Conservation (phyloP, 1,140 invertebrate species). For the Plectrocnemia conspersa region DNA sequence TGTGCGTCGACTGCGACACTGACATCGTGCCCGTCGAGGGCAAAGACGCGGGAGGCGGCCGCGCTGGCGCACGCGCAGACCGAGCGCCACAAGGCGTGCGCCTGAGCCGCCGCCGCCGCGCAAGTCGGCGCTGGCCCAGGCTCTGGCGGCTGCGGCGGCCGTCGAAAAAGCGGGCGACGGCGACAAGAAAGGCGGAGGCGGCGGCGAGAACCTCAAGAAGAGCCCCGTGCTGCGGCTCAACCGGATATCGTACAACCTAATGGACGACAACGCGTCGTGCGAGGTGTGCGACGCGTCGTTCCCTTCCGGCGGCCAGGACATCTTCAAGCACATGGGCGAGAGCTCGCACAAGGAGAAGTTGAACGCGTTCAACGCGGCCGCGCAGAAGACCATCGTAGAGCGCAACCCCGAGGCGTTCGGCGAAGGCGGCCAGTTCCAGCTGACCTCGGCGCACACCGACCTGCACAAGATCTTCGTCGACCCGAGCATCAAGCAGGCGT, state of each 20-base stretch:
- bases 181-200: conserved; percentile 7
- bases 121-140: conserved; percentile 4
- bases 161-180: background rate
- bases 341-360: conserved; percentile 19
- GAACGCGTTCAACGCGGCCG: conserved; percentile 12
- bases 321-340: conserved; percentile 16
- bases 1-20: conserved; percentile 20
- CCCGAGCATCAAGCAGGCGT: conserved; percentile 27
- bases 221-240: conserved; percentile 19
- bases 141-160: background rate
- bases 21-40: conserved; percentile 2
- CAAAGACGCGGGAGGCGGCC: conserved; percentile 11
- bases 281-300: conserved; percentile 22
- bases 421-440: conserved; percentile 8
- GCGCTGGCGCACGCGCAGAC: conserved; percentile 22
- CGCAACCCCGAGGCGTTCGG: conserved; percentile 29
- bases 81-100: conserved; percentile 7
- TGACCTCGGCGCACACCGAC: conserved; percentile 21
- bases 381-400: conserved; percentile 20
- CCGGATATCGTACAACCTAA: conserved; percentile 11
- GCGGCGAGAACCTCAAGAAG: conserved; percentile 17
- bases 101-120: conserved; percentile 16
- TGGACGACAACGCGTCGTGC: conserved; percentile 28
- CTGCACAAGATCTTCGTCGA: conserved; percentile 32
- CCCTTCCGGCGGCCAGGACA: background rate